These are phyloP conservation scores for Lophius americanus DNA, from an alignment of 2,797 vertebrate species.

Conservation along the genomic window DNA sequence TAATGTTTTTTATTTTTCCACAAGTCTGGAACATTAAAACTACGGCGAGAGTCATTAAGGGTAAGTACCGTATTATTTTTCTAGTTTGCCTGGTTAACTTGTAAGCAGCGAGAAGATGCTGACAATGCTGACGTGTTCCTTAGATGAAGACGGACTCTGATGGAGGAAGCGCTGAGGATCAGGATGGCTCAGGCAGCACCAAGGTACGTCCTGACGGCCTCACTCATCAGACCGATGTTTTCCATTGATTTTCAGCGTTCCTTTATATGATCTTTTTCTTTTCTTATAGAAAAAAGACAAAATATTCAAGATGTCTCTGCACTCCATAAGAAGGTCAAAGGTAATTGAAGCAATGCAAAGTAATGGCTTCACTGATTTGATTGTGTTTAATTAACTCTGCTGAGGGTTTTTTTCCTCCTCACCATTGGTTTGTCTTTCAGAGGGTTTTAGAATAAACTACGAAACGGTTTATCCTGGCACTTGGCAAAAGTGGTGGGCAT, in stretches of 20 bases:
- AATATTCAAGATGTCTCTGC: conserved; percentile 46
- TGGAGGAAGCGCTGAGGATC: conserved; percentile 56
- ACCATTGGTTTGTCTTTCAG: too few species aligned
- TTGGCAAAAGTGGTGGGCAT: too few species aligned
- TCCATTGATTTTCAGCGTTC: neutral
- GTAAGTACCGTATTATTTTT: conserved; percentile 30
- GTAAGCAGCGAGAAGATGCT: neutral
- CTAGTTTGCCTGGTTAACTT: neutral
- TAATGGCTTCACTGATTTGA: neutral
- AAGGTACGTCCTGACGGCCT: conserved; percentile 40
- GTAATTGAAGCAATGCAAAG: conserved; percentile 37
- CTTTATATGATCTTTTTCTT: neutral
- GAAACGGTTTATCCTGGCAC: too few species aligned
- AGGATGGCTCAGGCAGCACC: conserved; percentile 7
- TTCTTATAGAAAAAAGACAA: conserved; percentile 69
- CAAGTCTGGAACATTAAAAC: conserved; percentile 73
- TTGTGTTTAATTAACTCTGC: neutral
- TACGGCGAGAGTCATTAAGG: conserved; percentile 74
- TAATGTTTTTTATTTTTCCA: neutral
- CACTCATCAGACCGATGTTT: accelerated
- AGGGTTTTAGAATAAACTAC: too few species aligned
- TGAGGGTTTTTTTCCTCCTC: too few species aligned
- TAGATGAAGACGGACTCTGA: conserved; percentile 46
- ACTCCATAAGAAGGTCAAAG: conserved; percentile 71
- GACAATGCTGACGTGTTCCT: neutral